phyloP scores from a whole-genome alignment of 2,797 vertebrate genomes.

The Lepilemur ruficaudatus region DNA sequence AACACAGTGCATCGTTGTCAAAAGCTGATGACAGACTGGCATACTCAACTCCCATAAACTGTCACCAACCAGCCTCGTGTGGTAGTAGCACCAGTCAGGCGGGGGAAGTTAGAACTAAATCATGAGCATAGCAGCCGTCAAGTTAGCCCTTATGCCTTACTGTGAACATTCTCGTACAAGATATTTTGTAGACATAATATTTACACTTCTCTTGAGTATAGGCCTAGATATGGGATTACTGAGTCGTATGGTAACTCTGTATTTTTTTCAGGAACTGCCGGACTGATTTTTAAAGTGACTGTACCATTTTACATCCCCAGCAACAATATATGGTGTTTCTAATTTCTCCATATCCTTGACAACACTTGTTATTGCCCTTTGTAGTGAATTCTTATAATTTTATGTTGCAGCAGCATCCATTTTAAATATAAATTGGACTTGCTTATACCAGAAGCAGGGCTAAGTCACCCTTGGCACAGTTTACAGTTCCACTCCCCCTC shows the following conservation, averaged over 20 bases:
- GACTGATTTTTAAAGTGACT: neutral
- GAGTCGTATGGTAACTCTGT: neutral
- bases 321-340: neutral
- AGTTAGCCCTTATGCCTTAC: too few relatives aligned
- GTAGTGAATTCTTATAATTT: neutral
- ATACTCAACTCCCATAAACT: too few relatives aligned
- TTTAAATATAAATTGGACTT: neutral
- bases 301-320: neutral
- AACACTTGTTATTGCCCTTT: neutral
- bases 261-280: neutral
- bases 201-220: neutral
- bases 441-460: neutral
- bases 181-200: neutral
- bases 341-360: neutral
- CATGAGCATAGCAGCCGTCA: too few relatives aligned
- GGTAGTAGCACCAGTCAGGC: too few relatives aligned
- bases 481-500: neutral
- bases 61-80: too few relatives aligned
- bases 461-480: neutral
- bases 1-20: too few relatives aligned
- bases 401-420: neutral
- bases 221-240: neutral
- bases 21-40: too few relatives aligned
- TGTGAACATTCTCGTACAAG: neutral
- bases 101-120: too few relatives aligned